A percentile compares a stretch with the other conserved stretches of the same genome.
Conservation (phyloP, 1,140 invertebrate species). For the Luehdorfia chinensis region DNA sequence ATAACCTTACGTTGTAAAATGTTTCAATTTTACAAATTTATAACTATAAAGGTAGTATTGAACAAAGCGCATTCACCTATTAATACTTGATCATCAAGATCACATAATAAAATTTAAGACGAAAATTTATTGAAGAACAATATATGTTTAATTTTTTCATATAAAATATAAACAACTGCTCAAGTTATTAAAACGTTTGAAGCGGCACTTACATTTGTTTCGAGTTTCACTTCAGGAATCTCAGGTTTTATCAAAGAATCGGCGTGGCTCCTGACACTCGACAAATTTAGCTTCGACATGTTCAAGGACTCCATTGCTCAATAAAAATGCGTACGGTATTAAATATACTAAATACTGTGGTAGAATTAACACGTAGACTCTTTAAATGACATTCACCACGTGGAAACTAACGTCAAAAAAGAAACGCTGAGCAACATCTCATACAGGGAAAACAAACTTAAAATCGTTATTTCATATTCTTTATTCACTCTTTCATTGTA, state of each 20-base stretch:
- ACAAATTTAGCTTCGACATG: conserved; percentile 64
- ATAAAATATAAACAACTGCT: too few relatives aligned
- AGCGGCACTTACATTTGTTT: conserved; percentile 46
- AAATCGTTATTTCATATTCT: conserved; percentile 23
- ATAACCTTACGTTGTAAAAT: too few relatives aligned
- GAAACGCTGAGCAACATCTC: conserved; percentile 28
- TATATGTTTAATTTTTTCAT: too few relatives aligned
- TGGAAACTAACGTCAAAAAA: conserved; percentile 68
- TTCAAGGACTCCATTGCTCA: conserved; percentile 61
- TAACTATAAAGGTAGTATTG: too few relatives aligned
- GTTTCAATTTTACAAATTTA: too few relatives aligned
- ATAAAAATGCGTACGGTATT: conserved; percentile 32
- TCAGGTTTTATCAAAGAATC: conserved; percentile 44
- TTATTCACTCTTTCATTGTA: conserved; percentile 32
- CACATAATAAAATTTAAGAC: too few relatives aligned
- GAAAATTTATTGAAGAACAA: too few relatives aligned
- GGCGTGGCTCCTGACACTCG: conserved; percentile 48
- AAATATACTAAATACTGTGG: conserved; percentile 27
- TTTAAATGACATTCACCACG: conserved; percentile 62
- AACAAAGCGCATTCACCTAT: too few relatives aligned
- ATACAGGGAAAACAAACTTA: conserved; percentile 24
- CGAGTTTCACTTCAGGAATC: conserved; percentile 41
- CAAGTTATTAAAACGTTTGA: too few relatives aligned
- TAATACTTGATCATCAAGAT: too few relatives aligned
- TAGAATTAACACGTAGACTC: conserved; percentile 65